These are phyloP conservation scores for Carcina quercana DNA, from an alignment of 2,888 invertebrate genomes.

Conservation along the genomic window DNA sequence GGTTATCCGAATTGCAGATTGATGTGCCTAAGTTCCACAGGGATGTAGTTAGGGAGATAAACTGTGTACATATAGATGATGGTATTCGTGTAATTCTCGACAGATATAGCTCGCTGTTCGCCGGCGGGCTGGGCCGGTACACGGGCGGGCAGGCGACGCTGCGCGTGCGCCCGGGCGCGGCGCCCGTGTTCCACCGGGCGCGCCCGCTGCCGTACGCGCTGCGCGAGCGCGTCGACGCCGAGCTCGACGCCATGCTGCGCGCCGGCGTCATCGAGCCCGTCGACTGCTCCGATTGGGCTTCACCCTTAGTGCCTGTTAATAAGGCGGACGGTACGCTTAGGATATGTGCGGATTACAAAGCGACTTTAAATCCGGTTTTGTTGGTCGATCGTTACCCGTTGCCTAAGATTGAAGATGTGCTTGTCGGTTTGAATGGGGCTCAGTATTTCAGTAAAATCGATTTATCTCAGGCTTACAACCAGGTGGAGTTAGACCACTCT, in stretches of 20 bases:
- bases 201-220: constrained; percentile 2
- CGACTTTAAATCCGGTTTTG: constrained; percentile 3
- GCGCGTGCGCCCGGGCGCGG: constrained; percentile 1
- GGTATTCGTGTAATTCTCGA: not conserved
- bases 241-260: not conserved
- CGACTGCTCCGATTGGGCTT: constrained; percentile 1
- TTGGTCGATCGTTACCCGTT: constrained; percentile 4
- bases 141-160: constrained; percentile 1
- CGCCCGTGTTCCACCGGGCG: constrained; percentile 1
- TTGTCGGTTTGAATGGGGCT: constrained; percentile 3
- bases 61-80: not conserved
- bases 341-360: constrained; percentile 3
- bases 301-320: not conserved
- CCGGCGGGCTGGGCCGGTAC: not conserved
- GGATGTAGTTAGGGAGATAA: not conserved
- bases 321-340: not conserved
- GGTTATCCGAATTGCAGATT: constrained; percentile 10
- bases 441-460: constrained; percentile 10
- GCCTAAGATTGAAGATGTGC: constrained; percentile 11
- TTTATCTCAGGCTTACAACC: constrained; percentile 11
- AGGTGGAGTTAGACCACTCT: constrained; percentile 1
- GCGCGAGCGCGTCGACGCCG: not conserved
- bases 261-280: not conserved
- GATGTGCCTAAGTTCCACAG: constrained; percentile 3
- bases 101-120: not conserved